A percentile compares a stretch with the other conserved stretches of the same genome.
Conservation (phyloP, 2,797 vertebrate species). For the Hypotaenidia philippensis region DNA sequence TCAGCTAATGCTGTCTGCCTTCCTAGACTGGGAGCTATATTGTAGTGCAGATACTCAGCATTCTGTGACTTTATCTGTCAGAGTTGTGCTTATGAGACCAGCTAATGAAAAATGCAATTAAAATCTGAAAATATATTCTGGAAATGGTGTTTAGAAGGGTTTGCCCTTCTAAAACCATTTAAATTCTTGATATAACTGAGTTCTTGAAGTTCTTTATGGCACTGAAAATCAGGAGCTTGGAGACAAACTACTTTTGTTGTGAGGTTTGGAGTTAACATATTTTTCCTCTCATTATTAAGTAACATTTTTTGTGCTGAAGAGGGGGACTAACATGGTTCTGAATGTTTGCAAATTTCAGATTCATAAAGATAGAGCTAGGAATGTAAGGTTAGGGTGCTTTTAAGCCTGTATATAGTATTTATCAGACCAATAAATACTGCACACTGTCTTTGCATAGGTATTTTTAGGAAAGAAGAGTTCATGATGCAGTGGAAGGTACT, state of each 20-base stretch:
- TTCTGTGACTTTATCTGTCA: not conserved
- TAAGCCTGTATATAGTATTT: not conserved
- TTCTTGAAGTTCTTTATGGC: not conserved
- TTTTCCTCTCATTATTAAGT: not conserved
- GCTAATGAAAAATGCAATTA: not conserved
- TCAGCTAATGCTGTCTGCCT: not conserved
- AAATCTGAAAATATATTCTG: not conserved
- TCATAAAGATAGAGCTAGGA: not conserved
- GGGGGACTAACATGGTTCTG: not conserved
- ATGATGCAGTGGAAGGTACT: not conserved
- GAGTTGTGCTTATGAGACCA: not conserved
- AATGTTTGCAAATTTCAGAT: not conserved
- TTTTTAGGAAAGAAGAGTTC: not conserved
- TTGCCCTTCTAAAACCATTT: not conserved
- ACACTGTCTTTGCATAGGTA: not conserved
- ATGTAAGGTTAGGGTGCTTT: not conserved
- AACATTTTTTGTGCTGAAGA: not conserved
- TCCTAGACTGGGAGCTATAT: not conserved
- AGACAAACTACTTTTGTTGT: not conserved
- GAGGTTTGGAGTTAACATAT: not conserved
- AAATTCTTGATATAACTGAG: not conserved
- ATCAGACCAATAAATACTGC: not conserved
- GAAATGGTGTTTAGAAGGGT: not conserved
- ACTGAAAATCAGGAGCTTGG: not conserved
- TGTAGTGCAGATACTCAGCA: not conserved